Evolutionary conservation across 2,113 vertebrate species (phyloP), one percentile per base, ranked within the genome.

Genomic region (Cygnus atratus): DNA sequence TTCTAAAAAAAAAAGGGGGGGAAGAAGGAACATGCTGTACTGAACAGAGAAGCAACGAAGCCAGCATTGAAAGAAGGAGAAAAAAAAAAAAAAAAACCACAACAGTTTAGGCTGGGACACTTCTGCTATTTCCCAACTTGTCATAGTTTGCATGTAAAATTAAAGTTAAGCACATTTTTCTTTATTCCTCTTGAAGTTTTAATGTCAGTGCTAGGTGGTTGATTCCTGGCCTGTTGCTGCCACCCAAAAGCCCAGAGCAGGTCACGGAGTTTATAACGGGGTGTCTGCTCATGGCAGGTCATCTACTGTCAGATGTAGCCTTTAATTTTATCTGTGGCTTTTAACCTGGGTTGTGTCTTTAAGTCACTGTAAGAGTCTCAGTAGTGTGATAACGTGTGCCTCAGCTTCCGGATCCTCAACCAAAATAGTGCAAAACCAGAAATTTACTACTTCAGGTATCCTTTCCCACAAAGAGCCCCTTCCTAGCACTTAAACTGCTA

Each of bases 11-110:
- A 31, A 17, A 8, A 20, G 46, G 46, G 20, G 43, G 43, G 43
- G 16, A 18, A 95, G 62, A 91, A 74, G 25, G 92, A 92, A 95
- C 94, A 92, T 62, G 85, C 79, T 83, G 92, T 96, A 89, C 97
- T 87, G 41, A 91, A 73, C 28, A 57, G 59, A 0, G 16, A 93
- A 73, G 31, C 54, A 73, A 59, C 0, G 6, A 85, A 87, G 89
- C 65, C 79, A 77, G 44, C 62, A 74, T 10, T 80, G 73, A 63
- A 78, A 80, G 70, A 46, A 54, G 31, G 63, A 44, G 6, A 6
- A 11, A 22, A 18, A 21, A 11, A 48, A 21, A 19, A 46, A 22
- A 48, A 9, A 39, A 39, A 39, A 39, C 76, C 37, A 37, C 37
- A 96, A 85, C 48, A 93, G 7, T 44, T 26, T 85, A 88, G 67